phyloP scores from a whole-genome alignment of 2,888 invertebrate species.

The Catocala sponsa region DNA sequence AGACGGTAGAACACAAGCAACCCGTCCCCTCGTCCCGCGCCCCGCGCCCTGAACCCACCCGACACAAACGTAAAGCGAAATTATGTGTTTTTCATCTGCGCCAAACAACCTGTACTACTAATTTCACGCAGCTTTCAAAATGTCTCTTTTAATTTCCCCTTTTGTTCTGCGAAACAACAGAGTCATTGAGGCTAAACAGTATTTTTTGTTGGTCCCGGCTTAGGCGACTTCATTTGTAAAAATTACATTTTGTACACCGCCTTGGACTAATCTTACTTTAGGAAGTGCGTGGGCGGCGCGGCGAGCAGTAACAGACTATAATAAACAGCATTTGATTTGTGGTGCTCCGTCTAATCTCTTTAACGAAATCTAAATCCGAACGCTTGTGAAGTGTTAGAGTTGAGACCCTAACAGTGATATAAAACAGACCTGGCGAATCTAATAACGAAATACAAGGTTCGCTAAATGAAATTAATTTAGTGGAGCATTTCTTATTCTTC shows the following conservation, averaged over 20 bases:
- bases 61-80: conserved; percentile 41
- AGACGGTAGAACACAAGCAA: background rate
- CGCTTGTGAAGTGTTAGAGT: no score
- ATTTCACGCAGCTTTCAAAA: conserved; percentile 50
- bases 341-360: no score
- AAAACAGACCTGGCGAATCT: no score
- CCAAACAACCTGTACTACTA: conserved; percentile 42
- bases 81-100: conserved; percentile 49
- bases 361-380: no score
- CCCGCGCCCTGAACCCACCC: conserved; percentile 5
- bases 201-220: conserved; percentile 51
- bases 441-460: no score
- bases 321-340: no score
- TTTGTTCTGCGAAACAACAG: conserved; percentile 55
- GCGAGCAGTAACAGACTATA: no score
- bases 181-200: conserved; percentile 59
- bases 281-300: background rate
- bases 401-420: no score
- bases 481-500: no score
- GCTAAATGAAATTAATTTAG: no score
- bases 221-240: conserved; percentile 66
- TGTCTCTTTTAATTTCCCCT: conserved; percentile 61
- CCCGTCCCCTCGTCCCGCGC: no score
- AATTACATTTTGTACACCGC: conserved; percentile 56
- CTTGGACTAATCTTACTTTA: conserved; percentile 4